Evolutionary conservation across 2,797 vertebrate species (phyloP), one percentile per base, ranked within the genome.

Genomic region (Hydrophis major): DNA sequence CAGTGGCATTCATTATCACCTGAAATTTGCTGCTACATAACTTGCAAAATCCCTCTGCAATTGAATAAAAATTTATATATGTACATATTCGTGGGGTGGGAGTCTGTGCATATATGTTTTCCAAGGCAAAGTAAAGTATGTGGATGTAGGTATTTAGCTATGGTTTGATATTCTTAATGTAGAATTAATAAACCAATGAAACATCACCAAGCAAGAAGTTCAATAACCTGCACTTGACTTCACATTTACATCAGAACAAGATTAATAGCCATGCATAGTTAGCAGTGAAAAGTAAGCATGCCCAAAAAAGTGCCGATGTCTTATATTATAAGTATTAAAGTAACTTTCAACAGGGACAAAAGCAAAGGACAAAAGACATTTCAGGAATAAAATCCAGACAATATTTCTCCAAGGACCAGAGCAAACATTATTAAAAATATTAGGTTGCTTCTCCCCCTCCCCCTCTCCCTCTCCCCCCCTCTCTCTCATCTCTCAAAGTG

Each of bases 401-500:
- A n/a, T 60, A 78, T 13, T 61, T 61, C 56, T 86, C 12, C 4
- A 20, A 93, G 66, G 94, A 93, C 61, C 18, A 93, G 8, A 90
- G 7, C 12, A 83, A 47, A 83, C 37, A 47, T 47, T 47, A 83
- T 78, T 20, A 25, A 47, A 83, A 83, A 25, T 83, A 25, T 78
- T 78, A 78, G 37, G 18, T 78, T 83, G 8, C 3, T 25, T 53
- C 16, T 18, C 18, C 4, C 4, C 12, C 59, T 11, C 16, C 22
- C 20, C 2, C 11, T 55, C 50, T 53, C 50, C 7, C 50, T 53
- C 50, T 53, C 50, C 27, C 56, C 20, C 28, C 1, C 1, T 32
- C 28, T 37, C 32, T 74, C 47, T 47, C 47, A 47, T 47, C 47
- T 47, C n/a, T 61, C 88, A 87, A 50, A 60, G 56, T 66, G 28